These are phyloP conservation scores for Cosmia trapezina DNA, from an alignment of 2,888 invertebrate species.

Conservation along the genomic window DNA sequence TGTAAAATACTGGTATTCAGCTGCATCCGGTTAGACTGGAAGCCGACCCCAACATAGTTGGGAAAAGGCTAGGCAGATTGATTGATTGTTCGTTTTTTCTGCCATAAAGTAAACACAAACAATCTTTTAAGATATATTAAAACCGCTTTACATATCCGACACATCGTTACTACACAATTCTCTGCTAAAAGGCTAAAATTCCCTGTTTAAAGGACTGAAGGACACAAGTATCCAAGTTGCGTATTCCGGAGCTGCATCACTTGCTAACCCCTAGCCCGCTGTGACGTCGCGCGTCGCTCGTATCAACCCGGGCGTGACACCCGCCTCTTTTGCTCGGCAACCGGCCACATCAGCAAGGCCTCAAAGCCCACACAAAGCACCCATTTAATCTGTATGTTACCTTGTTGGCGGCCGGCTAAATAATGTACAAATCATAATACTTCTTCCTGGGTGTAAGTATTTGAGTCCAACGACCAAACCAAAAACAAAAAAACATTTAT, in stretches of 20 bases:
- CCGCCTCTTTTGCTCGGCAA: not conserved
- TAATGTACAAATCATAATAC: conserved; percentile 2
- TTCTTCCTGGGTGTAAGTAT: not conserved
- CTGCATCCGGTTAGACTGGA: too few relatives aligned
- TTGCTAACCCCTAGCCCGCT: conserved; percentile 18
- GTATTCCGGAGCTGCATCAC: conserved; percentile 28
- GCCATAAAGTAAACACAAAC: not conserved
- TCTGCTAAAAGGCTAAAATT: conserved; percentile 5
- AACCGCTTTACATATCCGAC: not conserved
- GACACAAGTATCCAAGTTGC: conserved; percentile 20
- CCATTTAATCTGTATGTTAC: conserved; percentile 27
- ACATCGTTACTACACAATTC: not conserved
- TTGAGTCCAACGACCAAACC: too few relatives aligned
- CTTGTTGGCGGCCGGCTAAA: conserved; percentile 4
- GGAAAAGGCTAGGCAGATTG: too few relatives aligned
- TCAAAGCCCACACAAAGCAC: conserved; percentile 18
- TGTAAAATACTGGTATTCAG: too few relatives aligned
- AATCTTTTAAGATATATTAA: not conserved
- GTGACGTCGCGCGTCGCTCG: not conserved
- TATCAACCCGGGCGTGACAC: conserved; percentile 28
- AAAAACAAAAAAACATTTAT: too few relatives aligned
- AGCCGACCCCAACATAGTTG: too few relatives aligned
- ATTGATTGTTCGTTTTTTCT: too few relatives aligned
- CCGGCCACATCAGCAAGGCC: conserved; percentile 8
- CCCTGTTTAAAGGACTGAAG: not conserved